Base-by-base conservation (phyloP, 1,140 invertebrate genomes). In the Orussus abietinus region DNA sequence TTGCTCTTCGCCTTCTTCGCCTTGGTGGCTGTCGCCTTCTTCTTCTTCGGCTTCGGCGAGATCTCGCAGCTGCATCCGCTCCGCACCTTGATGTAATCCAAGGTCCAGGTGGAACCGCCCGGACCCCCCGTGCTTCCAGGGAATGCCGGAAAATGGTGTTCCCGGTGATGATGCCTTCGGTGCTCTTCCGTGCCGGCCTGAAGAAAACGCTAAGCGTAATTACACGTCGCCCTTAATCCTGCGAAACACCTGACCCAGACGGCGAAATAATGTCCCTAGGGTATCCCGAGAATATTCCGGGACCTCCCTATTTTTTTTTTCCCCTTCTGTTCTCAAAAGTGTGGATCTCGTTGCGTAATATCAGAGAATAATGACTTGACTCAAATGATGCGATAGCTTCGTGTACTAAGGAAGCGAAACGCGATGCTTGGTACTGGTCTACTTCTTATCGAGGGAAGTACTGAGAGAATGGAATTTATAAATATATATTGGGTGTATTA, bases 41-140 rank as follows among this genome's bases (percentile, higher is more conserved):
- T 71, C 45, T 67, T 69, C 51, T 66, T 74, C 18, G 62, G 61
- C 56, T 75, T 74, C 29, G 72, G 68, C 31, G 49, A 74, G 20
- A 90, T 76, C 62, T 86, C 82, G 66, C 90, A 92, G 47, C 84
- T 80, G 71, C 89, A 92, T 5, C 88, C 90, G 49, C 84, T 86
- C 41, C 89, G 77, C 28, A 92, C 80, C 52, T 75, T 75, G 47
- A 92, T 88, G 70, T 90, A 89, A 68, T 91, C 90, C 59, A 92
- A 72, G 37, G 81, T 80, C 81, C 85, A 90, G 12, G 63, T 58
- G 5, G 65, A 65, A 20, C 62, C 60, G 28, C 67, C 68, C 2
- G 71, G n/a, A n/a, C n/a, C n/a, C n/a, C n/a, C 75, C 11, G 45
- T 58, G 4, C 60, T 68, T 2, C 72, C 73, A 1, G 75, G 64